Base-by-base conservation (phyloP, 1,140 invertebrate genomes). In the Papilio aristodemus region DNA sequence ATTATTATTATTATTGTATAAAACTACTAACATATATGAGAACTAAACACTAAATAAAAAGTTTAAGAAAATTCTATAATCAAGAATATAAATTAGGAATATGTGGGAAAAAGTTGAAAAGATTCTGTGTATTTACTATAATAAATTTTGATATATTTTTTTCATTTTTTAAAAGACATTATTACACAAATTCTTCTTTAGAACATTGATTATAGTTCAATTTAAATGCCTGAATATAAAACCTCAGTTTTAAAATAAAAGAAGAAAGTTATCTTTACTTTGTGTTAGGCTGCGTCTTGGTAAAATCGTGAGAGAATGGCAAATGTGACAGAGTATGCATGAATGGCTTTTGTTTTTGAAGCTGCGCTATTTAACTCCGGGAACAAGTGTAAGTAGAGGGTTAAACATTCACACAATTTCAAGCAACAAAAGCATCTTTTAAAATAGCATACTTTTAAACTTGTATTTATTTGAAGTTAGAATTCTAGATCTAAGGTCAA, bases 341-440 rank as follows among this genome's bases (percentile, higher is more conserved):
- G 19, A 54, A 54, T 54, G 19, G 46, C 46, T 54, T 54, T 54
- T 54, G 46, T 54, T 54, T 19, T 54, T 54, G 17, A 54, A 54
- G 46, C 46, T 54, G 46, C 46, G 46, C 46, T 54, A 54, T 54
- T 54, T 54, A 54, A 54, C 19, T 54, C 46, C 46, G 19, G 10
- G 19, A 54, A 54, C 46, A 54, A 54, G 46, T 54, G 46, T 54
- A 54, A 54, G 46, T 54, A 54, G 46, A 22, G 19, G 46, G 46
- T 54, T 25, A 54, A 54, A 54, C 46, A 54, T 54, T 54, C 46
- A 54, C 46, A 54, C 46, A 54, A 54, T 54, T 54, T 54, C 19
- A 54, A 54, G 46, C 19, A 54, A 54, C 46, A 54, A 54, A 22
- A 54, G 46, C 46, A 54, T 25, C 19, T 54, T 54, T 54, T 25